Evolutionary conservation across 2,797 vertebrate species (phyloP), one percentile per base, ranked within the genome.

Genomic region (Huso huso): DNA sequence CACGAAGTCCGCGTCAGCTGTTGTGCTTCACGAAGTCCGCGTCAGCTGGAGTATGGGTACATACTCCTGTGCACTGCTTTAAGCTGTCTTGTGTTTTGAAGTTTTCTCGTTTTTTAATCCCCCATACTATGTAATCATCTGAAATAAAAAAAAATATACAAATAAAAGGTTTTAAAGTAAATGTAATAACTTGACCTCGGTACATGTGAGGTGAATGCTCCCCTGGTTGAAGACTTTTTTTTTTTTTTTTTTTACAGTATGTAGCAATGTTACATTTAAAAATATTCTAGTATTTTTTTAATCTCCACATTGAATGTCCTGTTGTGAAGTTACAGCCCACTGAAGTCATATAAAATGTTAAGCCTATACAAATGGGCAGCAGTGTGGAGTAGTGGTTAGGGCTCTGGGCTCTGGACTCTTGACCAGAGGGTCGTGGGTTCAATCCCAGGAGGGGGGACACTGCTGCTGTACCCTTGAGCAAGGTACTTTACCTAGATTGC

Each of bases 91-190:
- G 9, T 0, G 51, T 23, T 59, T 55, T 75, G 8, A 0, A 51
- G 0, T 73, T 68, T 55, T 72, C 68, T 0, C 13, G 23, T 59
- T 13, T 79, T 3, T 15, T 48, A 6, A 0, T 0, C 49, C 61
- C 66, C 83, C 74, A 77, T 0, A 15, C 53, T 13, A 11, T 66
- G 68, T 71, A 86, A 48, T 81, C 74, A 0, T 66, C 82, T 88
- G 50, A 65, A 60, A 71, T 68, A 68, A 11, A 65, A 0, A 49
- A 12, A 63, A 59, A 8, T n/a, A n/a, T 11, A 49, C 5, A n/a
- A 12, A 37, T 64, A 49, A 8, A 48, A 60, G 3, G 10, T 52
- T 7, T 3, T 13, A 7, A 2, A 6, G 15, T 58, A 8, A 51
- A 18, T 18, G 18, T 18, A 18, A 18, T 18, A 18, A 18, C 18